Base-by-base conservation (phyloP, 2,888 invertebrate species). In the Taenaris catops region DNA sequence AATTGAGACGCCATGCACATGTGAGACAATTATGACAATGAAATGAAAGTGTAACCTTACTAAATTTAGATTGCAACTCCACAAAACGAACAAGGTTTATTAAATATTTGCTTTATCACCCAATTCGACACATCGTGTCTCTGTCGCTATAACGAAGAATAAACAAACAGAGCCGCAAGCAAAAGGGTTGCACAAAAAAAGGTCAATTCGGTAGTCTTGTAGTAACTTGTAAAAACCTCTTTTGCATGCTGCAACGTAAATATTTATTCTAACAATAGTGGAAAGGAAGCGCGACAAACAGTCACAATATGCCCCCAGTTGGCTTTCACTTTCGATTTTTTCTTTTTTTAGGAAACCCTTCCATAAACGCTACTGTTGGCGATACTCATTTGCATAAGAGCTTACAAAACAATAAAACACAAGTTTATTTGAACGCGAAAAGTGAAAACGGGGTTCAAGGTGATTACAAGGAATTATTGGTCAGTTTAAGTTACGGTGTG, bases 161-260 rank as follows among this genome's bases (percentile, higher is more conserved):
- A 68, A 65, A 70, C 67, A 70, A 64, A 57, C 57, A 45, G 44
- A 42, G 51, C 66, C 66, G 63, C 63, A 63, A 67, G 55, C 66
- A 63, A 76, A 83, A 76, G 80, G 79, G 75, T 79, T 80, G 63
- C 10, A 64, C 48, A 78, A 81, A 76, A 81, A 83, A 84, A 74
- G 71, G 58, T 51, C 65, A 54, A 74, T 78, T 71, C 84, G 58
- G 84, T 84, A 86, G 72, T 56, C 57, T 68, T 53, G n/a, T n/a
- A n/a, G n/a, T n/a, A n/a, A n/a, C 57, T 57, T 59, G 59, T 67
- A 75, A 83, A 84, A 84, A 83, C 68, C 63, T 74, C 58, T 81
- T 86, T 84, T 84, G 86, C 86, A 86, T 83, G 53, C 52, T 49
- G 55, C 55, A 70, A 71, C 73, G 75, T 84, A 81, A 86, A 86